These are phyloP conservation scores for Amniataba percoides DNA, from an alignment of 2,797 vertebrate species.

Conservation along the genomic window DNA sequence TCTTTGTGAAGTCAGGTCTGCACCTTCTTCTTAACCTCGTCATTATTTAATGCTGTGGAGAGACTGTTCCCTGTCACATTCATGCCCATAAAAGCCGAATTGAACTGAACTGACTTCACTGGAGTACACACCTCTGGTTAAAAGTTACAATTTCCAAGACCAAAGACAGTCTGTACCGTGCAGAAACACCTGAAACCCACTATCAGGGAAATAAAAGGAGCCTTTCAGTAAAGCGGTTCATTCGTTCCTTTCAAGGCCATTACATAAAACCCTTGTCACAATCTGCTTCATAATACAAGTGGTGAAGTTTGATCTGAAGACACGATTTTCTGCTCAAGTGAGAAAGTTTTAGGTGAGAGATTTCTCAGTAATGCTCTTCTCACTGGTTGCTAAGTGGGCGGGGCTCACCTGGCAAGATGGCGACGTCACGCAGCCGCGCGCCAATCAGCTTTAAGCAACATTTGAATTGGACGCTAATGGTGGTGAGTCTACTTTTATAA, in stretches of 20 bases:
- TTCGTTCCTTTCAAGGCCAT: neutral
- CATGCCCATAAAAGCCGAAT: too few species aligned
- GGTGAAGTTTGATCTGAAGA: neutral
- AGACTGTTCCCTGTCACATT: too few species aligned
- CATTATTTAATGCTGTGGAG: too few species aligned
- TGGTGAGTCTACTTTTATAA: neutral
- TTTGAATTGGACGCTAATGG: constrained; percentile 17
- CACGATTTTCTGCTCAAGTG: neutral
- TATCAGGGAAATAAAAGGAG: neutral
- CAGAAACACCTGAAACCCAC: neutral
- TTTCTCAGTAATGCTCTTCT: neutral
- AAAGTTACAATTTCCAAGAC: neutral
- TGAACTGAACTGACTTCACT: too few species aligned
- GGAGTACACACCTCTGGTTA: neutral
- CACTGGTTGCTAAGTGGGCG: neutral
- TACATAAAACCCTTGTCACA: neutral
- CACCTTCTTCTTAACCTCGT: too few species aligned
- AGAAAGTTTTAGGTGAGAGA: neutral
- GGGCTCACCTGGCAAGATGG: neutral
- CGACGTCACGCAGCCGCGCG: neutral
- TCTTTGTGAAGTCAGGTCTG: neutral
- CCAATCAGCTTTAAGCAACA: constrained; percentile 36
- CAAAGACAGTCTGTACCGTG: neutral
- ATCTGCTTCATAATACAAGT: neutral
- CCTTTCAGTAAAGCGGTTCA: neutral